These are phyloP conservation scores for Drosophila meridionalis DNA, from an alignment of 2,888 invertebrate genomes.

Conservation along the genomic window DNA sequence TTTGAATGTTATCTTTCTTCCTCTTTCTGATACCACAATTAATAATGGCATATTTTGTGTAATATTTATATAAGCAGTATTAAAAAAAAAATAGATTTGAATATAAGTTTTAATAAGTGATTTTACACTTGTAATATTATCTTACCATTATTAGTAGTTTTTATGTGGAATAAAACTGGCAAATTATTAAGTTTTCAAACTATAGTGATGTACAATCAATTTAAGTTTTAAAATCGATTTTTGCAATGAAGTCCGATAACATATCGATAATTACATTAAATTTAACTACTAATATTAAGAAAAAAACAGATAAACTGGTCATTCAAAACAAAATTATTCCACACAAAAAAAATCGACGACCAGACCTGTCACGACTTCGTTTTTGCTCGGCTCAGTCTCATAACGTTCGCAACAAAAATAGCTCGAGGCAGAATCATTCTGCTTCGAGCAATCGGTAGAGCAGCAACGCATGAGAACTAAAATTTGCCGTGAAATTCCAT, in stretches of 20 bases:
- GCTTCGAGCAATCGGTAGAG: too few relatives aligned
- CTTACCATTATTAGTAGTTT: conserved; percentile 39
- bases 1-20: conserved; percentile 49
- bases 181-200: conserved; percentile 19
- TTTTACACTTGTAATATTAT: not conserved
- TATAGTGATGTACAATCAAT: conserved; percentile 31
- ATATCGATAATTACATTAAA: not conserved
- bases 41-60: not conserved
- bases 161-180: conserved; percentile 9
- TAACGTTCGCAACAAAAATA: too few relatives aligned
- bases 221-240: not conserved
- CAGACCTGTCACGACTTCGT: too few relatives aligned
- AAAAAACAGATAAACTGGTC: too few relatives aligned
- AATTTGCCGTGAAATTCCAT: too few relatives aligned
- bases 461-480: too few relatives aligned
- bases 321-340: too few relatives aligned
- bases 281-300: too few relatives aligned
- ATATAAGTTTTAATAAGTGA: too few relatives aligned
- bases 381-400: too few relatives aligned
- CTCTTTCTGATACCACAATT: not conserved
- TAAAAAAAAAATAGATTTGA: not conserved
- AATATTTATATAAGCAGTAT: not conserved
- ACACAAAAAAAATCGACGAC: too few relatives aligned
- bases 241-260: not conserved
- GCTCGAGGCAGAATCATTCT: too few relatives aligned